These are phyloP conservation scores for Pterois miles DNA, from an alignment of 2,797 vertebrate species.

Conservation along the genomic window DNA sequence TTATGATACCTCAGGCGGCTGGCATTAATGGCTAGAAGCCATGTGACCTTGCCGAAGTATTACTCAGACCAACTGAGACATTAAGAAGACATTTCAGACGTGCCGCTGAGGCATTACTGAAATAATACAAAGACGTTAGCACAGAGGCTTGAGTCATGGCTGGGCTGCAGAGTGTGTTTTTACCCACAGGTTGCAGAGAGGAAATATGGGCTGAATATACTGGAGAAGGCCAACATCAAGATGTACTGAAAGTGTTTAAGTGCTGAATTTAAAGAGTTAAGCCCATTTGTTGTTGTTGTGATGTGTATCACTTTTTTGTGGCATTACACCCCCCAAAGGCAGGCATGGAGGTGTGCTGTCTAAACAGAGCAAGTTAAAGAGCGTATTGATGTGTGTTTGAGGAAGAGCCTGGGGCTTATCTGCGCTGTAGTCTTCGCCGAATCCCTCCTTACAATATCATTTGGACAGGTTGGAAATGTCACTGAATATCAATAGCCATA, in stretches of 20 bases:
- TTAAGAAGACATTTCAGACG: constrained; percentile 61
- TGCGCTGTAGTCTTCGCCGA: constrained; percentile 11
- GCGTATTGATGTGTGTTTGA: constrained; percentile 6
- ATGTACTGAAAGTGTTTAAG: neutral
- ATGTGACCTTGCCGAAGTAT: constrained; percentile 61
- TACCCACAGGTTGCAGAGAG: constrained; percentile 31
- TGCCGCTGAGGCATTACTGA: constrained; percentile 41
- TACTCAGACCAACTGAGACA: constrained; percentile 55
- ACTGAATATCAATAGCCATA: constrained; percentile 54
- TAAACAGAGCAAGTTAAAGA: constrained; percentile 14
- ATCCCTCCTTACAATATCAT: constrained; percentile 50
- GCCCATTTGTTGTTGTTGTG: neutral
- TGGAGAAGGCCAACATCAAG: neutral
- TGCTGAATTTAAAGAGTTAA: constrained; percentile 6
- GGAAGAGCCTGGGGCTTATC: constrained; percentile 31
- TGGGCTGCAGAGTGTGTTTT: constrained; percentile 23
- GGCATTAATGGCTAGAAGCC: constrained; percentile 59
- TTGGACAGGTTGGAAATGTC: constrained; percentile 64
- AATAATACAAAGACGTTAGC: constrained; percentile 57
- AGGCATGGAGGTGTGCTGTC: neutral
- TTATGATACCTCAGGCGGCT: constrained; percentile 58
- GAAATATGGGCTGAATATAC: constrained; percentile 15
- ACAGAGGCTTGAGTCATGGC: constrained; percentile 34
- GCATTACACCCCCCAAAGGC: neutral
- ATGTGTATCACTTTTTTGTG: constrained; percentile 12